Evolutionary conservation across 1,140 invertebrate genomes (phyloP), one percentile per base, ranked within the genome.

Genomic region (Prorops nasuta): DNA sequence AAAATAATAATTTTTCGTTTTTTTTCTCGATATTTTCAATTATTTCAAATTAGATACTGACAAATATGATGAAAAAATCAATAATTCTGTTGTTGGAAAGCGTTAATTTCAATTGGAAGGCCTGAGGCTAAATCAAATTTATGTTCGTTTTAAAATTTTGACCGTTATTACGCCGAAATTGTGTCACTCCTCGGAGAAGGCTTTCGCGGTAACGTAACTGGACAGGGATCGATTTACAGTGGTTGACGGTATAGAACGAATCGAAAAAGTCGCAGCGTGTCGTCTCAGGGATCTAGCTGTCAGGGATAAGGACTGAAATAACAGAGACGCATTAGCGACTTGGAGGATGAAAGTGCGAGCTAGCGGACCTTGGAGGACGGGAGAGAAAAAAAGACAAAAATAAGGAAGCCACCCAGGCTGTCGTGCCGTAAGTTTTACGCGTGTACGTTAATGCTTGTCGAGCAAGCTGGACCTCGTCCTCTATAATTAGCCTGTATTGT

Each of bases 401-500:
- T 73, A 67, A 70, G 60, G 58, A 66, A 67, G 67, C 71, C 71
- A 72, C 70, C 70, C 69, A 75, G 51, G 67, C 65, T 58, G 63
- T 63, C 51, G 58, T 54, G 35, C 58, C 57, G 55, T 53, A 58
- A 62, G 56, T 66, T 70, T 66, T 55, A 67, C 63, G 63, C 64
- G 54, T 57, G 55, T 54, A 45, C 58, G 57, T 56, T 64, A 62
- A 69, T 69, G 58, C 60, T 51, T 58, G 60, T 54, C 56, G 42
- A 46, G 54, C 57, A 52, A 44, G 58, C 56, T 51, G 55, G 54
- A 63, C 54, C 54, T 57, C 64, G 53, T 64, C 50, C 56, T 69
- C 71, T 76, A 74, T 74, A 72, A 74, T 76, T 76, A 74, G 64
- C 63, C 56, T 53, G 66, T 60, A 69, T 74, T 76, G 69, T 72